phyloP scores from a whole-genome alignment of 2,797 vertebrate species.

The Coendou prehensilis region DNA sequence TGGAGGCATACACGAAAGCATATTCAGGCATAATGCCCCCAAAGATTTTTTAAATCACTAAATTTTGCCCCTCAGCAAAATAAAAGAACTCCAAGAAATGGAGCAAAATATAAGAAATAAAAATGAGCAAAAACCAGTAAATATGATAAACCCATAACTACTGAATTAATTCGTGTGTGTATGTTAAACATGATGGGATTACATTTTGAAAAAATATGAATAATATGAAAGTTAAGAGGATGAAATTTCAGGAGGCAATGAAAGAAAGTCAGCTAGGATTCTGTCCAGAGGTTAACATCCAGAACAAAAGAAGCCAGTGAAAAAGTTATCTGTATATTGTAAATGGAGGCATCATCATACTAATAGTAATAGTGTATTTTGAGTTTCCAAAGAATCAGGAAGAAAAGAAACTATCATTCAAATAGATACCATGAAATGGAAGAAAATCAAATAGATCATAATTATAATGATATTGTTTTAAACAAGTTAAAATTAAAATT shows the following conservation, averaged over 20 bases:
- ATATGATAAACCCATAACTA: background rate
- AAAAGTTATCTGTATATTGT: background rate
- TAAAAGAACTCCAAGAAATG: background rate
- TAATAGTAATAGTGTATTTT: background rate
- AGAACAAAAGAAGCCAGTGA: background rate
- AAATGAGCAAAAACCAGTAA: background rate
- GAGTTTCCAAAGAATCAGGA: background rate
- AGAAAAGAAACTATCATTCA: background rate
- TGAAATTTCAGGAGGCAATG: background rate
- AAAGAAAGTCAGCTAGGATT: background rate
- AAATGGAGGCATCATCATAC: background rate
- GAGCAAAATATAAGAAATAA: background rate
- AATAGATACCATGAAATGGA: background rate
- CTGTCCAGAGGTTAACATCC: background rate
- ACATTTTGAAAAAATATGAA: background rate
- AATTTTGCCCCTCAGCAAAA: background rate
- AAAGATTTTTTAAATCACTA: background rate
- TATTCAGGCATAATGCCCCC: background rate
- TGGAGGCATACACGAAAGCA: background rate
- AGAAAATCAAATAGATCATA: background rate
- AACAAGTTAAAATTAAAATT: background rate
- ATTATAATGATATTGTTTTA: background rate
- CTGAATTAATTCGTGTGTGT: background rate
- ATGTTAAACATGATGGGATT: background rate
- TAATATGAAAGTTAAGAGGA: background rate